A percentile compares a stretch with the other conserved stretches of the same genome.
Conservation (phyloP, 2,797 vertebrate genomes). For the Champsocephalus gunnari region DNA sequence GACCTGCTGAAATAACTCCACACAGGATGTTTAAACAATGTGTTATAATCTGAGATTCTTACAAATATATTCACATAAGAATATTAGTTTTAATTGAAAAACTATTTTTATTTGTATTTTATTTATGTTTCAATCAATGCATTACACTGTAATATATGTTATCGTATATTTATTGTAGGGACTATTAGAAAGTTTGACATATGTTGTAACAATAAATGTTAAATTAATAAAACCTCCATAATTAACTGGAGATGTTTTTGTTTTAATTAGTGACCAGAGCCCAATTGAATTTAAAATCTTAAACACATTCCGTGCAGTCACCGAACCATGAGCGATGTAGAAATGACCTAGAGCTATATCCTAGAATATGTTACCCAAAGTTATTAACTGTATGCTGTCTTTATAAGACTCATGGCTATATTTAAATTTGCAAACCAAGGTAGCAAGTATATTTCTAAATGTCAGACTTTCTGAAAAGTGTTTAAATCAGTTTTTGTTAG, state of each 20-base stretch:
- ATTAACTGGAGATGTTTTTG: background rate
- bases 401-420: background rate
- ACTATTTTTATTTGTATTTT: background rate
- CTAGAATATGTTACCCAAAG: background rate
- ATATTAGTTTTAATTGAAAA: background rate
- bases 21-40: conserved; percentile 16
- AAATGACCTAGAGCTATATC: background rate
- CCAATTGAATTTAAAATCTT: background rate
- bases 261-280: background rate
- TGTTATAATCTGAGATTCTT: conserved; percentile 4
- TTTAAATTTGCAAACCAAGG: conserved; percentile 2
- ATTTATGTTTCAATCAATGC: background rate
- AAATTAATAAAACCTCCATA: background rate
- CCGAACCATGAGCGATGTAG: background rate
- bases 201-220: background rate
- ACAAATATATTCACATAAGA: conserved; percentile 6
- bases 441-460: conserved; percentile 7
- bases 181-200: background rate
- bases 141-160: background rate
- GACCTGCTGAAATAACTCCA: conserved; percentile 16
- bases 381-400: background rate
- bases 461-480: background rate
- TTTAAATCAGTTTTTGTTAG: background rate
- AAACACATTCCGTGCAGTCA: background rate
- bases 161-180: background rate